phyloP scores from a whole-genome alignment of 2,888 invertebrate genomes.

The Metalampra italica region DNA sequence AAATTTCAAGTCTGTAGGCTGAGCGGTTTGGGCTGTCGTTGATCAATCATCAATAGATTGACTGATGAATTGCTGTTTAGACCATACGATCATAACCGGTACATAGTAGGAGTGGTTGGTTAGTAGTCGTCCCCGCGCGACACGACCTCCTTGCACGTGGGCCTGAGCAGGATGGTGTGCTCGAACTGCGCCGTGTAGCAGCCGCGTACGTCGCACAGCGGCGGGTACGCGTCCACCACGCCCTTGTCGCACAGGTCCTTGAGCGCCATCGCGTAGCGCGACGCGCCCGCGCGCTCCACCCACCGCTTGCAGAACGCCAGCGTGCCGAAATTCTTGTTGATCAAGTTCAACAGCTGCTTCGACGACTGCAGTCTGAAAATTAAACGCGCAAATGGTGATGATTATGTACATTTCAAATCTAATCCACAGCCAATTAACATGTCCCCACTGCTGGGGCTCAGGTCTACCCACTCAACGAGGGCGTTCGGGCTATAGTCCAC shows the following conservation, averaged over 20 bases:
- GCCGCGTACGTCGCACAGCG: conserved; percentile 97
- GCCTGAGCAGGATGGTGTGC: conserved; percentile 97
- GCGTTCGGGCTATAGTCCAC: too few relatives aligned
- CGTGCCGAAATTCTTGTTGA: conserved; percentile 98
- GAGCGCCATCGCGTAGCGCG: conserved; percentile 98
- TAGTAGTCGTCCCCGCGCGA: conserved; percentile 98
- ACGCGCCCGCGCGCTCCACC: conserved; percentile 97
- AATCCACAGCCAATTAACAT: too few relatives aligned
- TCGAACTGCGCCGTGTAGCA: conserved; percentile 99
- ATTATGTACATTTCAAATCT: not conserved
- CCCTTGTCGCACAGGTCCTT: conserved; percentile 99
- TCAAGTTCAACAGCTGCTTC: conserved; percentile 92
- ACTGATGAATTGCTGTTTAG: too few relatives aligned
- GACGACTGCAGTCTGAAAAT: conserved; percentile 90
- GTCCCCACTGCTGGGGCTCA: too few relatives aligned
- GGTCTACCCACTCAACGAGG: too few relatives aligned
- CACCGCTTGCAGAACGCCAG: conserved; percentile 99
- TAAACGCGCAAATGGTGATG: too few relatives aligned
- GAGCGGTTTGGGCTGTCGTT: too few relatives aligned
- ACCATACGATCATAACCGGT: too few relatives aligned
- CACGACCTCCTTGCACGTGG: conserved; percentile 98
- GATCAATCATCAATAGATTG: too few relatives aligned
- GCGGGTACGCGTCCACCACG: conserved; percentile 98
- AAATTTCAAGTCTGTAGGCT: too few relatives aligned
- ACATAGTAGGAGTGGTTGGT: too few relatives aligned